A percentile compares a stretch with the other conserved stretches of the same genome.
These are phyloP conservation scores for Ryuthela nishihirai DNA, from an alignment of 2,888 invertebrate species.

Conservation along the genomic window DNA sequence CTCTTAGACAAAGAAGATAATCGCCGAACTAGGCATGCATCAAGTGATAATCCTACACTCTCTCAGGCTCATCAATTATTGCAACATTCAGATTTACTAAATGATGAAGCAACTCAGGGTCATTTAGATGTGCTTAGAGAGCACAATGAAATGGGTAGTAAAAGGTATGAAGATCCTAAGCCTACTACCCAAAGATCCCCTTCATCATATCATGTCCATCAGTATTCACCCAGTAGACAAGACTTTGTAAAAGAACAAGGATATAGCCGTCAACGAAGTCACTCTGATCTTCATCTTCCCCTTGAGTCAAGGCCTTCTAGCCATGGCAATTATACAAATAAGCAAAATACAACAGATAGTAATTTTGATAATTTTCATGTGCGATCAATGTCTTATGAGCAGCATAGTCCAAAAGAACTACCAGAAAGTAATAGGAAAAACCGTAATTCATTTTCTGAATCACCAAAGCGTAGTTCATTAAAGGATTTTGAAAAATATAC, in stretches of 20 bases:
- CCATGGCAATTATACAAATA: too few species aligned
- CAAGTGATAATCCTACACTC: conserved; percentile 5
- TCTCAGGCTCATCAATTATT: conserved; percentile 13
- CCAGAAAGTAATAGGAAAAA: too few species aligned
- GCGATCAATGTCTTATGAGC: conserved; percentile 25
- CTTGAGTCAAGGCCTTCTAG: conserved; percentile 5
- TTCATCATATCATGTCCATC: conserved; percentile 32
- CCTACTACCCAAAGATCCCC: conserved; percentile 21
- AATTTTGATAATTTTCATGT: conserved; percentile 28
- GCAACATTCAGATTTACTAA: conserved; percentile 14
- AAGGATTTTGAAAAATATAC: neutral
- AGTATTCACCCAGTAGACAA: conserved; percentile 28
- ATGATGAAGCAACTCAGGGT: conserved; percentile 18
- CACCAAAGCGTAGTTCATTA: neutral
- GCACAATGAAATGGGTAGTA: conserved; percentile 22
- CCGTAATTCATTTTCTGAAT: conserved; percentile 27
- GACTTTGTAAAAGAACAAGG: conserved; percentile 12
- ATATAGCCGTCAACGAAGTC: conserved; percentile 26
- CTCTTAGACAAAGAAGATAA: conserved; percentile 33
- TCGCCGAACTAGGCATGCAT: conserved; percentile 15
- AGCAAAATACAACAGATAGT: conserved; percentile 12
- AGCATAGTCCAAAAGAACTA: conserved; percentile 24
- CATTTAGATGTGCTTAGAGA: conserved; percentile 30
- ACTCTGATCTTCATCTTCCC: conserved; percentile 27
- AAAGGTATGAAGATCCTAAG: conserved; percentile 21